phyloP scores from a whole-genome alignment of 2,888 invertebrate genomes.

The Hanleya hanleyi region DNA sequence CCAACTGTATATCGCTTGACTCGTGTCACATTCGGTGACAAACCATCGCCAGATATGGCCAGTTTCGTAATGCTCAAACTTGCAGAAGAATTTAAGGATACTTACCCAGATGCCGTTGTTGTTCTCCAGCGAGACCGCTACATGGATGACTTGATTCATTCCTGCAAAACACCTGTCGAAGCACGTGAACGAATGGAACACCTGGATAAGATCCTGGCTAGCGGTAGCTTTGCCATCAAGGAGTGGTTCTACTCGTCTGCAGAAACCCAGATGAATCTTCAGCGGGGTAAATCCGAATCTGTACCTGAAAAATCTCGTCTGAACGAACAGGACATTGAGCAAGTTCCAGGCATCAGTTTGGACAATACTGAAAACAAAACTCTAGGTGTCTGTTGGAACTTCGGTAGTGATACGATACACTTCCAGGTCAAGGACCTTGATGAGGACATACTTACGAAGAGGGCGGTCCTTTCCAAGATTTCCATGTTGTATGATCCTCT shows the following conservation, averaged over 20 bases:
- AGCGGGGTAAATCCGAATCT: neutral
- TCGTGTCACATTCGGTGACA: neutral
- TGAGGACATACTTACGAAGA: neutral
- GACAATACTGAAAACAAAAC: too few relatives aligned
- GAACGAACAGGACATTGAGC: too few relatives aligned
- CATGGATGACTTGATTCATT: conserved; percentile 8
- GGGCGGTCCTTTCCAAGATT: neutral
- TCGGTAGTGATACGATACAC: neutral
- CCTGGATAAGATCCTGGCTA: neutral
- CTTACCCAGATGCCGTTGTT: neutral
- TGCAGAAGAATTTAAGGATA: too few relatives aligned
- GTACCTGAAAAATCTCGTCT: neutral
- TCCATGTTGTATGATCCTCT: conserved; percentile 4
- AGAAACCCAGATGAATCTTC: too few relatives aligned
- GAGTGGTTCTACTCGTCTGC: conserved; percentile 8
- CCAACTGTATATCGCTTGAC: neutral
- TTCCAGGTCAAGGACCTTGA: neutral
- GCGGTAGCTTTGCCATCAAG: neutral
- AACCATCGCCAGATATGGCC: too few relatives aligned
- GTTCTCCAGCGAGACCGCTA: neutral
- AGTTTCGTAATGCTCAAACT: too few relatives aligned
- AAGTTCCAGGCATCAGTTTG: too few relatives aligned
- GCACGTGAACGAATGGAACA: neutral
- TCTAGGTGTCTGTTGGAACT: neutral
- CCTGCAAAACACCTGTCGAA: neutral